Base-by-base conservation (phyloP, 35 echinoderm and acorn worm genomes). In the Anneissia japonica region DNA sequence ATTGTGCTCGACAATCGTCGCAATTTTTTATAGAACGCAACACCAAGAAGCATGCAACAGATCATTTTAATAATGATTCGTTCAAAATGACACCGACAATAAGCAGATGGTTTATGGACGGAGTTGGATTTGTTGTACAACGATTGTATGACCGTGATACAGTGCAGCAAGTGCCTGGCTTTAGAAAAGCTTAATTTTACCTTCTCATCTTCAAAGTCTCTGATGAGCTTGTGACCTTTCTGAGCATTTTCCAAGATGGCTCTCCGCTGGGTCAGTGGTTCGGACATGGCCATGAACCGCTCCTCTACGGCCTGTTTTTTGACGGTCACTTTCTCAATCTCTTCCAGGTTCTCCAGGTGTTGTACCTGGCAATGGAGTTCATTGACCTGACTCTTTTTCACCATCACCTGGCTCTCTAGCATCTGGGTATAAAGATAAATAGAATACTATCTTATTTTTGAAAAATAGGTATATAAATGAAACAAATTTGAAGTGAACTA, bases 191-290 rank as follows among this genome's bases (percentile, higher is more conserved):
- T 43, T 41, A 79, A 77, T 36, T n/a, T 26, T 86, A 99, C 96
- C 92, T 99, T 99, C 56, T 99, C 96, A 56, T 93, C 96, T 83
- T 99, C 96, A 43, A 99, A 91, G 75, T 99, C 96, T 76, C 92
- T 91, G 41, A 94, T 83, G 6, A 99, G 82, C 74, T 99, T 87
- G 73, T 90, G 83, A 30, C 85, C 89, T 74, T 88, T 86, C 88
- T 92, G 87, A 41, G 94, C 86, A 21, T 89, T 90, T 82, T 99
- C 92, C 3, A 99, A 86, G 6, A 86, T 89, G 34, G 74, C 84
- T 46, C 92, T 91, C 41, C 96, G 89, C 38, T 94, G 90, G 30
- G 93, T 91, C 51, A 99, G 89, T 3, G 96, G 96, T 46, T 99
- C 96, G 17, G 92, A 73, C 89, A 99, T 88, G 36, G 79, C 82